Evolutionary conservation across 2,797 vertebrate species (phyloP), one percentile per base, ranked within the genome.

Genomic region (Argya squamiceps): DNA sequence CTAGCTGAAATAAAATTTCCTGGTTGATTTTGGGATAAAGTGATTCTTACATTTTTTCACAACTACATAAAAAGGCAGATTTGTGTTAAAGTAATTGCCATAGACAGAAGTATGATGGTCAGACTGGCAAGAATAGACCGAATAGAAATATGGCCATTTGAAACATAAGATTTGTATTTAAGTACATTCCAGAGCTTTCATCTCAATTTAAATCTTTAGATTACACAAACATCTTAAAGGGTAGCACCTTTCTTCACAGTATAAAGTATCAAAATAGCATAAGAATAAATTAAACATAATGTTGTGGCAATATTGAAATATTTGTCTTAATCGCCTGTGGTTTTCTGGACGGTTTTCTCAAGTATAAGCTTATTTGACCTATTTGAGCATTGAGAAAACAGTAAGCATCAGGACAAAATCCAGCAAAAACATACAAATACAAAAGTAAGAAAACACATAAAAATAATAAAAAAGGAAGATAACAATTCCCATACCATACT

Each of bases 401-500:
- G 5, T 36, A 65, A 77, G 10, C 1, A 0, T 68, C 20, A n/a
- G 11, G 23, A 69, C 1, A 73, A 88, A 63, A 74, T 55, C 11
- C 15, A 67, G 5, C 4, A 60, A 58, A 89, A 77, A 16, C 23
- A 5, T 37, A 64, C 47, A 47, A 68, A 60, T 24, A 29, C 34
- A 77, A 44, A 83, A 41, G 3, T 27, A 65, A 76, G 16, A 44
- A 11, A 5, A 46, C 14, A 58, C 4, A 53, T 36, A 9, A 62
- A 81, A 64, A 56, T 7, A 1, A 58, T n/a, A 15, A 10, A 13
- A 56, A 62, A 47, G 8, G 1, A 55, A 24, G 4, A 9, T 0
- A 56, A 17, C 12, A 41, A 49, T 90, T 89, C 23, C 18, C 20
- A 52, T 74, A 58, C 5, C 58, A 12, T 29, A 62, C 6, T 36